Conservation (phyloP, 2,888 invertebrate species). For the Quadriops clusia region DNA sequence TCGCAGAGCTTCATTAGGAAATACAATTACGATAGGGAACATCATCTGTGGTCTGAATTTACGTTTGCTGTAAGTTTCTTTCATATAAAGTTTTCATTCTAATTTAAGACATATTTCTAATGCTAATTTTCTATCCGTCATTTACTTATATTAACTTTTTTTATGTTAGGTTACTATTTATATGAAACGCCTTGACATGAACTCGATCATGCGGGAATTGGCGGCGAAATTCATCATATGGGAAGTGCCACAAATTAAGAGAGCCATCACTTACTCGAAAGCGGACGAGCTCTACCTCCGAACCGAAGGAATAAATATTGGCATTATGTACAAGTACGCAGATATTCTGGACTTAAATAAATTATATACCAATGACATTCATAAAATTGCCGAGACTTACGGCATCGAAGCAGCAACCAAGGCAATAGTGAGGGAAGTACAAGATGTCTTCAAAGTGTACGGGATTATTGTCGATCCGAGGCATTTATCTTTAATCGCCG, state of each 20-base stretch:
- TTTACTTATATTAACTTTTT: conserved; percentile 7
- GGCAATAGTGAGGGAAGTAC: conserved; percentile 87
- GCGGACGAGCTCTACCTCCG: conserved; percentile 55
- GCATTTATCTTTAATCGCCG: conserved; percentile 85
- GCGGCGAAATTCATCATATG: conserved; percentile 64
- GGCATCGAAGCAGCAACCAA: conserved; percentile 93
- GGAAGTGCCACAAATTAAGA: conserved; percentile 67
- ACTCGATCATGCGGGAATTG: conserved; percentile 57
- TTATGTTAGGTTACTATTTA: conserved; percentile 20
- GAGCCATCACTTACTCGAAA: conserved; percentile 70
- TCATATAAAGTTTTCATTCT: conserved; percentile 2
- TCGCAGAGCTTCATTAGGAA: conserved; percentile 30
- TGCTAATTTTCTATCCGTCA: conserved; percentile 2
- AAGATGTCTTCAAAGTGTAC: conserved; percentile 93
- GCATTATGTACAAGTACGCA: conserved; percentile 72
- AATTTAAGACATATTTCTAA: conserved; percentile 5
- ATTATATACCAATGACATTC: conserved; percentile 89
- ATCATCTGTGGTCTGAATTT: conserved; percentile 76
- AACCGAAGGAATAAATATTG: conserved; percentile 92
- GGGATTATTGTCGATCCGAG: conserved; percentile 91
- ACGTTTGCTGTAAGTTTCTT: conserved; percentile 57
- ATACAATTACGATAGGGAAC: conserved; percentile 65
- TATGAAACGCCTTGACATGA: conserved; percentile 51
- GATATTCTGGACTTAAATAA: conserved; percentile 67
- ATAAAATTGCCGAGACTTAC: conserved; percentile 77